Conservation (phyloP, 2,888 invertebrate genomes). For the Diadromus collaris region DNA sequence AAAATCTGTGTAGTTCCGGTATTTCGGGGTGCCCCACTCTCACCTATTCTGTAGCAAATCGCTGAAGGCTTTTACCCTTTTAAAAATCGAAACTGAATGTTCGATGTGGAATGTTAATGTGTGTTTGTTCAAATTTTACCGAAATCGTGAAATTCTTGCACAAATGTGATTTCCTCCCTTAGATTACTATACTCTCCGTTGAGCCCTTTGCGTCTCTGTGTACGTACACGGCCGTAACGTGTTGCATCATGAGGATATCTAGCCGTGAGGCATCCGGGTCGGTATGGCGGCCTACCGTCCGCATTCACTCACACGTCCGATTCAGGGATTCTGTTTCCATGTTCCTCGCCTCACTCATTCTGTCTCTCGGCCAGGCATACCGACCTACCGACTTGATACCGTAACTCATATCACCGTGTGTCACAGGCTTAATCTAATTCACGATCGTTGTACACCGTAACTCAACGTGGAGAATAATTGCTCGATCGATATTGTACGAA, state of each 20-base stretch:
- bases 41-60: no score
- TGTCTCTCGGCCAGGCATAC: conserved; percentile 4
- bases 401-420: conserved; percentile 77
- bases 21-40: no score
- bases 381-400: conserved; percentile 57
- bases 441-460: conserved; percentile 75
- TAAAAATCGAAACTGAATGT: no score
- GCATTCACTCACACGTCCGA: conserved; percentile 15
- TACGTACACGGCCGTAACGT: neutral
- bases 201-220: neutral
- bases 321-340: conserved; percentile 44
- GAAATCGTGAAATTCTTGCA: neutral
- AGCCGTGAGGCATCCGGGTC: neutral
- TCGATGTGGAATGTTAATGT: neutral
- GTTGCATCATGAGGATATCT: conserved; percentile 14
- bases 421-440: conserved; percentile 77
- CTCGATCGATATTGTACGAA: conserved; percentile 73
- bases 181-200: neutral
- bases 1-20: no score
- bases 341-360: conserved; percentile 1
- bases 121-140: neutral
- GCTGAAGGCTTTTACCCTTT: no score
- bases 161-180: neutral
- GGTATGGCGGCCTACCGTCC: neutral
- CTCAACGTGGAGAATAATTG: conserved; percentile 76